phyloP scores from a whole-genome alignment of 2,888 invertebrate species.

The Ophion obscuratus region DNA sequence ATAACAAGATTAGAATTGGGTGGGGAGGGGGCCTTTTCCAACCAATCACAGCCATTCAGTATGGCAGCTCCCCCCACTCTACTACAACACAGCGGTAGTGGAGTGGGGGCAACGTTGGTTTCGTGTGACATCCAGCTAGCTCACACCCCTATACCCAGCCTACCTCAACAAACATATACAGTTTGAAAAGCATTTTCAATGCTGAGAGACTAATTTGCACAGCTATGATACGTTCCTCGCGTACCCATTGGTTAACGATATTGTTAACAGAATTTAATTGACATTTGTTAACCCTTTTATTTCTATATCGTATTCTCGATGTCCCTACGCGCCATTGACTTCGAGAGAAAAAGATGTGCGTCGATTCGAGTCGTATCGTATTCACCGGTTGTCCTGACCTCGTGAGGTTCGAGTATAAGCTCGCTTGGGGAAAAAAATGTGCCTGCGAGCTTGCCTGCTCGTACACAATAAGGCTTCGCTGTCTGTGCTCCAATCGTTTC shows the following conservation, averaged over 20 bases:
- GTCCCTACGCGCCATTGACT: neutral
- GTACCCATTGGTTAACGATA: neutral
- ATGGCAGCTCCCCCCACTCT: no score
- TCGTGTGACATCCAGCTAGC: no score
- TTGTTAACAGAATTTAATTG: neutral
- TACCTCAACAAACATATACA: no score
- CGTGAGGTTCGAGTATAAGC: neutral
- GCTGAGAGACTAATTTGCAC: neutral
- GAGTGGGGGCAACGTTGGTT: no score
- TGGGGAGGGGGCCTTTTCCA: no score
- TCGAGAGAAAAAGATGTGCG: neutral
- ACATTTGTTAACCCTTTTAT: neutral
- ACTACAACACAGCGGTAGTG: no score
- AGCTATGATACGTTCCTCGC: neutral
- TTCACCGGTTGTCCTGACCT: neutral
- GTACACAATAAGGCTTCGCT: slow-evolving; percentile 17
- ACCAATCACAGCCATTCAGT: no score
- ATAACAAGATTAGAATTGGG: no score
- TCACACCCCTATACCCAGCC: no score
- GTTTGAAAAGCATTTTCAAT: no score
- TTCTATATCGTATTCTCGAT: neutral
- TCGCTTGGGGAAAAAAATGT: slow-evolving; percentile 12
- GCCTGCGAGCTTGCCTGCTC: slow-evolving; percentile 6
- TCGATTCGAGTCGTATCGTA: neutral
- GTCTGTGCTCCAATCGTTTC: slow-evolving; percentile 31